These are phyloP conservation scores for Mastomys coucha DNA, from an alignment of 2,113 vertebrate genomes.

Conservation along the genomic window DNA sequence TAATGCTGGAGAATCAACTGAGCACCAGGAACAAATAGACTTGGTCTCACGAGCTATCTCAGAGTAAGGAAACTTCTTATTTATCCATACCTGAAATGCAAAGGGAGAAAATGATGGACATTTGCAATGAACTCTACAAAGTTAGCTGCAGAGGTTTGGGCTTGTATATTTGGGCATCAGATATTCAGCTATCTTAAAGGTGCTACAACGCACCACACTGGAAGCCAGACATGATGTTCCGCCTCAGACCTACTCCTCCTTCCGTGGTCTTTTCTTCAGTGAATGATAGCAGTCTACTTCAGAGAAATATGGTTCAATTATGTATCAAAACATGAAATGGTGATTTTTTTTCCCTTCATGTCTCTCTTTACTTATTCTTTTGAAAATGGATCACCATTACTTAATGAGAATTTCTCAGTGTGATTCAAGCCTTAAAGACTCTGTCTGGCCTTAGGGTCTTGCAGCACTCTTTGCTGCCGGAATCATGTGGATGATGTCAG, in stretches of 20 bases:
- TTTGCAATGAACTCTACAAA: not conserved
- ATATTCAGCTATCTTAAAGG: not conserved
- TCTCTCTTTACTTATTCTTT: not conserved
- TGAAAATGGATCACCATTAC: not conserved
- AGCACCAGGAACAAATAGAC: not conserved
- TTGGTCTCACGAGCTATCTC: not conserved
- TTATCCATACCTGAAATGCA: slow-evolving; percentile 2
- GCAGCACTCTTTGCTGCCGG: not conserved
- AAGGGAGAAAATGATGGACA: slow-evolving; percentile 20
- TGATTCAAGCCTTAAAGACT: not conserved
- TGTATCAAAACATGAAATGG: not conserved
- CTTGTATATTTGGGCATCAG: not conserved
- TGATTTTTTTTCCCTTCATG: not conserved
- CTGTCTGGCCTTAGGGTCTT: not conserved
- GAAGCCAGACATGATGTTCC: not conserved
- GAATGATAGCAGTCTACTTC: not conserved
- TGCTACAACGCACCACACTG: not conserved
- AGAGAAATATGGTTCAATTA: not conserved
- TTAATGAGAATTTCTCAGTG: not conserved
- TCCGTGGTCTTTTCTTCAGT: not conserved
- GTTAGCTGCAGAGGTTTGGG: not conserved
- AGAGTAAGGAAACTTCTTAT: not conserved
- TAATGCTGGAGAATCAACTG: not conserved
- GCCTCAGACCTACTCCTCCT: not conserved
- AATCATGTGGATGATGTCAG: not conserved